Conservation (phyloP, 2,797 vertebrate genomes). For the Tragelaphus eurycerus region DNA sequence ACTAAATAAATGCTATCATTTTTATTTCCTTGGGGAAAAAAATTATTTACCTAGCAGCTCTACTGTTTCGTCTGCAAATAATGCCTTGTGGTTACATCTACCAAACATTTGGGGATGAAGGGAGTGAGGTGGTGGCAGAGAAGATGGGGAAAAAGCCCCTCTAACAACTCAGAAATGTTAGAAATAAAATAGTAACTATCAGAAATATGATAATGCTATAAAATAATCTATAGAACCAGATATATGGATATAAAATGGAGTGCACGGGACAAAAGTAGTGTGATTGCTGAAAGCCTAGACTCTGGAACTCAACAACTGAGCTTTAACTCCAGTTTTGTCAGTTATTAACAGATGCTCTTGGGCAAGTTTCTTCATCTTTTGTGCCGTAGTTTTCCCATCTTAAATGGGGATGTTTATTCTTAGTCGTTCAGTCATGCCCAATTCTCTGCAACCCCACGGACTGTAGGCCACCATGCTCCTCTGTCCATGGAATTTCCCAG, state of each 20-base stretch:
- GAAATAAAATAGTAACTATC: background rate
- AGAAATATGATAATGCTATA: background rate
- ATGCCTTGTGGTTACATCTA: background rate
- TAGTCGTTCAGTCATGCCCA: background rate
- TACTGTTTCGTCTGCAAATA: background rate
- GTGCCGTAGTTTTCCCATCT: background rate
- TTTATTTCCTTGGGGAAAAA: background rate
- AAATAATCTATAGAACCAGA: background rate
- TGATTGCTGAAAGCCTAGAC: background rate
- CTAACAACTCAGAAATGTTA: background rate
- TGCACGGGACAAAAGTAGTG: accelerated
- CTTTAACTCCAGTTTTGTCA: background rate
- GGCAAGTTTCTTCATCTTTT: background rate
- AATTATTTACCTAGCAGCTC: background rate
- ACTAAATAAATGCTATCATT: background rate
- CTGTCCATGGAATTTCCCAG: background rate
- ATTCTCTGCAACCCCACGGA: background rate
- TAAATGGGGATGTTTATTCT: background rate
- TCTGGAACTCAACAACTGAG: background rate
- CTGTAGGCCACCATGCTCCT: background rate
- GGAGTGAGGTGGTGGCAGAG: background rate
- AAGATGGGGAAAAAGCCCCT: background rate
- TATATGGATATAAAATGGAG: background rate
- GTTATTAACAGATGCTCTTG: background rate
- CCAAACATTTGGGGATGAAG: background rate